phyloP scores from a whole-genome alignment of 64 coral and sea anemone species.

The Stichodactyla mertensii region DNA sequence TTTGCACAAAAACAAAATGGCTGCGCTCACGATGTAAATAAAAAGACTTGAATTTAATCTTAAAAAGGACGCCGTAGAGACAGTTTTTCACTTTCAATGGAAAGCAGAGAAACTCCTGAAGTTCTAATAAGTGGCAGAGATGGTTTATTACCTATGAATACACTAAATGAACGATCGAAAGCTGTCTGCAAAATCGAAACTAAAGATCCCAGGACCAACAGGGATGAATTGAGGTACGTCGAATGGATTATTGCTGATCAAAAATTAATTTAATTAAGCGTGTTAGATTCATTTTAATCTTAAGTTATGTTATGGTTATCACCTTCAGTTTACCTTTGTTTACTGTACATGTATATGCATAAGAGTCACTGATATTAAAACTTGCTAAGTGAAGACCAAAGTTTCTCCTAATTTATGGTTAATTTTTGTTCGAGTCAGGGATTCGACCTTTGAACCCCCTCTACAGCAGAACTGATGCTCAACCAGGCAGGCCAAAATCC shows the following conservation, averaged over 20 bases:
- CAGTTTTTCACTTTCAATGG: constrained; percentile 4
- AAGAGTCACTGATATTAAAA: too few relatives aligned
- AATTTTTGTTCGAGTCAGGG: too few relatives aligned
- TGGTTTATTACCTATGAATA: constrained; percentile 51
- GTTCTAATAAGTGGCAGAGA: constrained; percentile 55
- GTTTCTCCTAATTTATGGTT: too few relatives aligned
- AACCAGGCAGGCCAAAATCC: too few relatives aligned
- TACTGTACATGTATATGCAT: too few relatives aligned
- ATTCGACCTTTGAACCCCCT: too few relatives aligned
- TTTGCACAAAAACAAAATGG: constrained; percentile 27
- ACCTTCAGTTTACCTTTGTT: too few relatives aligned
- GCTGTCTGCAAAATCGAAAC: constrained; percentile 58
- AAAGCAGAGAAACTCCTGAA: constrained; percentile 39
- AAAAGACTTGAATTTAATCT: background rate
- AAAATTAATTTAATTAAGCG: too few relatives aligned
- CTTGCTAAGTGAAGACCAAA: too few relatives aligned
- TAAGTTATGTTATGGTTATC: background rate
- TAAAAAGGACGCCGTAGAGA: background rate
- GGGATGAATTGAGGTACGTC: constrained; percentile 49
- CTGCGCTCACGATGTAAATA: background rate
- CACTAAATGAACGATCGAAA: constrained; percentile 23
- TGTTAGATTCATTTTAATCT: background rate
- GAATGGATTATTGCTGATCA: too few relatives aligned
- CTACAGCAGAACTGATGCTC: too few relatives aligned
- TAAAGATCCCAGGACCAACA: constrained; percentile 15